Conservation (phyloP, 1,140 invertebrate genomes). For the Danaus plexippus region DNA sequence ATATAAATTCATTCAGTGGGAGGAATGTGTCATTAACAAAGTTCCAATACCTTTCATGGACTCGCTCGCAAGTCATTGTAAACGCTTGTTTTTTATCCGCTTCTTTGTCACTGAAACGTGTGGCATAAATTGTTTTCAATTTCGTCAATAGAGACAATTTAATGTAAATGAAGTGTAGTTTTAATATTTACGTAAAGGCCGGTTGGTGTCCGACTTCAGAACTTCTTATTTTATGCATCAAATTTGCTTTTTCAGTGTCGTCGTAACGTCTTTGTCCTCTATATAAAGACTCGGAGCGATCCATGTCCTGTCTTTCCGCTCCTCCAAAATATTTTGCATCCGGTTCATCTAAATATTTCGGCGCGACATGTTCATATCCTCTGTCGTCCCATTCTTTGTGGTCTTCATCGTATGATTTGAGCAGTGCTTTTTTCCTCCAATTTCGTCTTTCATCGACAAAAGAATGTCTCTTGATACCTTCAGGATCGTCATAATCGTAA, state of each 20-base stretch:
- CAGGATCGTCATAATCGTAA: slow-evolving; percentile 53
- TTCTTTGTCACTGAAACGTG: slow-evolving; percentile 45
- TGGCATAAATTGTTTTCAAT: slow-evolving; percentile 2
- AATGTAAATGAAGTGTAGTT: slow-evolving; percentile 2
- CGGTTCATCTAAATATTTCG: slow-evolving; percentile 36
- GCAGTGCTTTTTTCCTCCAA: slow-evolving; percentile 52
- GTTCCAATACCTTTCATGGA: slow-evolving; percentile 45
- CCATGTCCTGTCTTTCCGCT: slow-evolving; percentile 33
- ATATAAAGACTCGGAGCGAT: slow-evolving; percentile 24
- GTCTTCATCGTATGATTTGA: slow-evolving; percentile 36
- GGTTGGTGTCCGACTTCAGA: slow-evolving; percentile 29
- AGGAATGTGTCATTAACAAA: background rate
- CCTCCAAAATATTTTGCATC: slow-evolving; percentile 29
- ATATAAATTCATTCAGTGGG: background rate
- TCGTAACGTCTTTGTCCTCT: slow-evolving; percentile 36
- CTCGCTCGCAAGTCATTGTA: slow-evolving; percentile 46
- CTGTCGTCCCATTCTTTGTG: slow-evolving; percentile 42
- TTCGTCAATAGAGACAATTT: background rate
- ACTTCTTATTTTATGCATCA: slow-evolving; percentile 25
- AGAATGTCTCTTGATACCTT: slow-evolving; percentile 44
- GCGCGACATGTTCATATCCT: slow-evolving; percentile 39
- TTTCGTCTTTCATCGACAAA: slow-evolving; percentile 45
- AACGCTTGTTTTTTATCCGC: slow-evolving; percentile 33
- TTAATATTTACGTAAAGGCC: slow-evolving; percentile 28
- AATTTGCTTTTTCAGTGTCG: slow-evolving; percentile 33